Conservation (phyloP, 1,140 invertebrate genomes). For the Ips nitidus region DNA sequence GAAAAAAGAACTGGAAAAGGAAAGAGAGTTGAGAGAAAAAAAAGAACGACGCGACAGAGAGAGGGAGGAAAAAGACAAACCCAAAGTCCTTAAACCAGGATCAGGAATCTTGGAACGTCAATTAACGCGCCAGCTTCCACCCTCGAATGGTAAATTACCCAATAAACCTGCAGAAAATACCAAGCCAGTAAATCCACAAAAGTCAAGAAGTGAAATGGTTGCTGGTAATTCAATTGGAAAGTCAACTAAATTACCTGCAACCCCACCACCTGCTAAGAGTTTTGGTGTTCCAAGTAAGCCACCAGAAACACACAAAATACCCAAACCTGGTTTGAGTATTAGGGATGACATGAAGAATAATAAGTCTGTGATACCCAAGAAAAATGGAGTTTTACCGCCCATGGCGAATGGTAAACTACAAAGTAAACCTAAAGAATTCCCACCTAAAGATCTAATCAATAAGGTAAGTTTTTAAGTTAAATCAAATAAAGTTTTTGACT, state of each 20-base stretch:
- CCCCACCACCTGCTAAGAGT: too few species aligned
- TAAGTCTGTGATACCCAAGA: neutral
- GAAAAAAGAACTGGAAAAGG: conserved; percentile 68
- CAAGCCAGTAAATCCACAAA: too few species aligned
- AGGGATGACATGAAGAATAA: neutral
- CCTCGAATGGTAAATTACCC: neutral
- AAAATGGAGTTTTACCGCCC: too few species aligned
- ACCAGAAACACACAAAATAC: too few species aligned
- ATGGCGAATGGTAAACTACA: neutral
- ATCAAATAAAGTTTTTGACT: neutral
- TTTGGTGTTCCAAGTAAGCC: too few species aligned
- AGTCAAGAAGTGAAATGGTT: too few species aligned
- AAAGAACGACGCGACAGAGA: conserved; percentile 41
- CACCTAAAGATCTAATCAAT: conserved; percentile 28
- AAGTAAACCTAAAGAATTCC: conserved; percentile 36
- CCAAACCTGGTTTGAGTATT: too few species aligned
- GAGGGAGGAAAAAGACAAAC: neutral
- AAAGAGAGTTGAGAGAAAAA: conserved; percentile 58
- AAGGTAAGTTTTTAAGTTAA: conserved; percentile 18
- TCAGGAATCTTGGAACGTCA: conserved; percentile 22
- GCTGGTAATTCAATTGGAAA: too few species aligned
- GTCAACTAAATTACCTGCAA: too few species aligned
- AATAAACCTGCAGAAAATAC: neutral
- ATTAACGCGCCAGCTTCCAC: conserved; percentile 15
- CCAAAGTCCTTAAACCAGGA: neutral